Base-by-base conservation (phyloP, 2,113 vertebrate genomes). In the Pristiophorus japonicus region DNA sequence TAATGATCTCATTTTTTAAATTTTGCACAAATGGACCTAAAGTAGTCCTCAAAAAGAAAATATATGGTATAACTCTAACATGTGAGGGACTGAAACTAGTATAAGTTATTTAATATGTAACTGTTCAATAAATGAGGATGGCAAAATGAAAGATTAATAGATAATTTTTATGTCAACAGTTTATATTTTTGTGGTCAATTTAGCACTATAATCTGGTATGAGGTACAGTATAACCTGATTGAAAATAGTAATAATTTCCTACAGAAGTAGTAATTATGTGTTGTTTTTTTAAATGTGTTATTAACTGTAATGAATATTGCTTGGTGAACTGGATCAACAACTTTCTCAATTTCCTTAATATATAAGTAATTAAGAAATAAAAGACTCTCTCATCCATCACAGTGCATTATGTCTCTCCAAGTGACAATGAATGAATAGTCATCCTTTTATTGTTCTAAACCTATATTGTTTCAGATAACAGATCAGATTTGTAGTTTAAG, bases 401-500 rank as follows among this genome's bases (percentile, higher is more conserved):
- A 38, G 42, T 66, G 42, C 38, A 47, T 94, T 51, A 70, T 67
- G 42, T 16, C 0, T 90, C 87, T 51, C 42, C 30, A 2, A 30
- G 27, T 94, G 93, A 47, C 42, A 47, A 70, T 73, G 45, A 94
- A 94, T 67, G 42, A 59, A 59, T 51, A 81, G 88, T 92, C 59
- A 38, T 91, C 38, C 42, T 94, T 47, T 94, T 70, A 94, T 94
- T 73, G 65, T 51, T 70, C 42, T 67, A 70, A 70, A 70, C 24
- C 42, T 47, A 14, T 70, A 70, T 70, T 45, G 93, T 34, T 94
- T 94, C 63, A 16, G 42, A 70, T 45, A 70, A 70, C 18, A 27
- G 38, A 94, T 94, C 65, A 94, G 93, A 70, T 70, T 94, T 97
- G 97, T 97, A 96, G 96, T 96, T 96, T 96, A 97, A 96, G 96